Percentiles rank a stretch among this genome's conserved stretches.
Conservation (phyloP, 2,113 vertebrate species). For the Axis porcinus region DNA sequence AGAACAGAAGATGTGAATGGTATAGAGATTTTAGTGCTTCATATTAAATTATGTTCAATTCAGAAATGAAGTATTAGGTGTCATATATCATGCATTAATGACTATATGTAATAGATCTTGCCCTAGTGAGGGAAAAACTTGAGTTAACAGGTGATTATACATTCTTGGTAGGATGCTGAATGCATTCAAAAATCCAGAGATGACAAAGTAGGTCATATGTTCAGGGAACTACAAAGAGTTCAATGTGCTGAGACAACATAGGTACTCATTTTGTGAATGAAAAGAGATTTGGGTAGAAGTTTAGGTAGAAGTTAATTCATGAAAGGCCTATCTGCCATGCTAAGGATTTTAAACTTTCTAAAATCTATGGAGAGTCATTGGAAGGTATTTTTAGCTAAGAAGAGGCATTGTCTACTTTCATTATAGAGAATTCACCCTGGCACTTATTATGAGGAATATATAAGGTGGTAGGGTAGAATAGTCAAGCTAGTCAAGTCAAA, state of each 20-base stretch:
- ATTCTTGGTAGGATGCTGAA: not conserved
- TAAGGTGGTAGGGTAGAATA: not conserved
- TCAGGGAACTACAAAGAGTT: not conserved
- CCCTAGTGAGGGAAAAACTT: not conserved
- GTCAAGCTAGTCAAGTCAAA: not conserved
- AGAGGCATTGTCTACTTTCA: not conserved
- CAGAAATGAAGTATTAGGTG: not conserved
- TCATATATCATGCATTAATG: not conserved
- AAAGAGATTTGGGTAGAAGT: not conserved
- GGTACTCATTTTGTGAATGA: not conserved
- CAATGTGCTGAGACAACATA: not conserved
- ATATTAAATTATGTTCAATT: not conserved
- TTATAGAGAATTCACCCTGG: not conserved
- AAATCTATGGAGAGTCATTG: not conserved
- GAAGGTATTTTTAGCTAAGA: not conserved
- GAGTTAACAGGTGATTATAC: not conserved
- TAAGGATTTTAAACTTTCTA: not conserved
- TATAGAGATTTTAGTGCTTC: not conserved
- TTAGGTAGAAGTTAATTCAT: not conserved
- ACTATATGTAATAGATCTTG: not conserved
- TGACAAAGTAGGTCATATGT: not conserved
- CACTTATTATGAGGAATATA: not conserved
- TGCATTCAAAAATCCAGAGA: not conserved
- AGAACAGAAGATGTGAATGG: not conserved
- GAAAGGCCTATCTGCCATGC: not conserved